These are phyloP conservation scores for Sebastes flavidus DNA, from an alignment of 2,797 vertebrate species.

Conservation along the genomic window DNA sequence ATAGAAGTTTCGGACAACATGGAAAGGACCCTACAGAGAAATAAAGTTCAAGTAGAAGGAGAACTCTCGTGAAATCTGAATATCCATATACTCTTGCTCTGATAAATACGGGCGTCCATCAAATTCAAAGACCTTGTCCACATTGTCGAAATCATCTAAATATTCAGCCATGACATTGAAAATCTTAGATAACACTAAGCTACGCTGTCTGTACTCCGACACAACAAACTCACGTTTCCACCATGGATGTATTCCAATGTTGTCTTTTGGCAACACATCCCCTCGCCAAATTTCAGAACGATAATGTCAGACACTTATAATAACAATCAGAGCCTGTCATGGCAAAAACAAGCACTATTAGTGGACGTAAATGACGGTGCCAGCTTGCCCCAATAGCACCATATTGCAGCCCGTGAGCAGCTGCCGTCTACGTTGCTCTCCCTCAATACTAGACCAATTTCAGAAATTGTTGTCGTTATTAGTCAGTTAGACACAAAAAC, in stretches of 20 bases:
- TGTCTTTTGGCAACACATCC: background rate
- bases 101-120: too few relatives aligned
- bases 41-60: too few relatives aligned
- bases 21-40: too few relatives aligned
- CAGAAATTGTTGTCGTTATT: background rate
- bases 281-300: too few relatives aligned
- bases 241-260: background rate
- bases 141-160: background rate
- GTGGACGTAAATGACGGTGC: background rate
- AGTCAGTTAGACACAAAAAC: background rate
- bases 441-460: background rate
- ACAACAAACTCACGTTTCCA: rapidly evolving
- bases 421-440: background rate
- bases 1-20: too few relatives aligned
- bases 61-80: too few relatives aligned
- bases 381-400: background rate
- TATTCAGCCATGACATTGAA: background rate
- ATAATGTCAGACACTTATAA: background rate
- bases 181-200: background rate
- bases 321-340: too few relatives aligned
- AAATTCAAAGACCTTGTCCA: too few relatives aligned
- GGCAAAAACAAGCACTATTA: background rate
- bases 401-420: background rate
- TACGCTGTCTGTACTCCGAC: background rate
- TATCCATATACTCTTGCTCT: too few relatives aligned